Percentiles rank a stretch among this genome's conserved stretches.
These are phyloP conservation scores for Rhinophrynus dorsalis DNA, from an alignment of 2,797 vertebrate genomes.

Conservation along the genomic window DNA sequence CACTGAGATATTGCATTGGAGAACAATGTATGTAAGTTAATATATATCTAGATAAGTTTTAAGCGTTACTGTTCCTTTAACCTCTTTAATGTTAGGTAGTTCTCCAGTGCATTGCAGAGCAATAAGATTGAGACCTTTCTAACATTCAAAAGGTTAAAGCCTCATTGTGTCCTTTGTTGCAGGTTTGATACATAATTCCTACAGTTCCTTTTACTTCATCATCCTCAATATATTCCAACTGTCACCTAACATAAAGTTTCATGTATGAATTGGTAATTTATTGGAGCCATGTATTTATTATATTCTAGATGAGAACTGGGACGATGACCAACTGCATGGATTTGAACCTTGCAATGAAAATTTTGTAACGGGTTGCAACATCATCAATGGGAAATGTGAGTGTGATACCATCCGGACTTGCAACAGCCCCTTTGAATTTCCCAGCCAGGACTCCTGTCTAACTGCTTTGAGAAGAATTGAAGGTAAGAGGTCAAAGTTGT, in stretches of 20 bases:
- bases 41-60: too few relatives aligned
- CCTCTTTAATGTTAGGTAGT: too few relatives aligned
- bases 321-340: conserved; percentile 86
- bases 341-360: conserved; percentile 90
- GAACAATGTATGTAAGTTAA: too few relatives aligned
- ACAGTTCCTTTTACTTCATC: too few relatives aligned
- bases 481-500: conserved; percentile 66
- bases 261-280: background rate
- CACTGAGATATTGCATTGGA: too few relatives aligned
- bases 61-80: too few relatives aligned
- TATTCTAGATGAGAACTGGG: conserved; percentile 87
- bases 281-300: conserved; percentile 23
- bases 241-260: background rate
- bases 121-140: too few relatives aligned
- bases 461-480: conserved; percentile 83
- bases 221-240: background rate
- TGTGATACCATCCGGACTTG: conserved; percentile 86
- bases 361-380: conserved; percentile 88
- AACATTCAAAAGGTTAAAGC: too few relatives aligned
- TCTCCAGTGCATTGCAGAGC: too few relatives aligned
- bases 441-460: conserved; percentile 77
- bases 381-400: conserved; percentile 85
- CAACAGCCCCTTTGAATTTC: conserved; percentile 87
- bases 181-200: too few relatives aligned
- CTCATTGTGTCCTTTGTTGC: too few relatives aligned